These are phyloP conservation scores for Mellilla xanthometata DNA, from an alignment of 2,888 invertebrate genomes.

Conservation along the genomic window DNA sequence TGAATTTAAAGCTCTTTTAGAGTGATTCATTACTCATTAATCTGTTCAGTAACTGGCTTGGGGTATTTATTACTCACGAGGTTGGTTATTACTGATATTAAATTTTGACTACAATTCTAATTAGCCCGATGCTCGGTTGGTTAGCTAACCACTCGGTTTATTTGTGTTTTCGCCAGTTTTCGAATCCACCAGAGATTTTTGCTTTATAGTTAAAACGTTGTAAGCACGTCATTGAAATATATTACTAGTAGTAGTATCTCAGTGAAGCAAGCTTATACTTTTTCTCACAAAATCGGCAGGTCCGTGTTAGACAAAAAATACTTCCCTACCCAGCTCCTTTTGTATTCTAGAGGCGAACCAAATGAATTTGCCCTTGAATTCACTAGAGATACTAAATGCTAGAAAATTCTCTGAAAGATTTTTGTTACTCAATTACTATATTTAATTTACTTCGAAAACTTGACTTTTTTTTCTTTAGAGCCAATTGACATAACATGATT, in stretches of 20 bases:
- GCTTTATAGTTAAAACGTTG: neutral
- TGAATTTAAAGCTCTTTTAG: conserved; percentile 20
- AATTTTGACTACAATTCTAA: too few species aligned
- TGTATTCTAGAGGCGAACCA: conserved; percentile 22
- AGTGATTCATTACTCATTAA: conserved; percentile 20
- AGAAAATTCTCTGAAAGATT: conserved; percentile 20
- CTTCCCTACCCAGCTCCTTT: conserved; percentile 11
- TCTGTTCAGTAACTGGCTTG: conserved; percentile 3
- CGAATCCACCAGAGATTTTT: too few species aligned
- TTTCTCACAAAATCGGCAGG: conserved; percentile 4
- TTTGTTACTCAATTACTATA: conserved; percentile 9
- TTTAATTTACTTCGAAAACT: too few species aligned
- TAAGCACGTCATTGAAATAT: too few species aligned
- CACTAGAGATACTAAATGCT: conserved; percentile 25
- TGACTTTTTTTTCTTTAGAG: too few species aligned
- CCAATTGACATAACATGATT: too few species aligned
- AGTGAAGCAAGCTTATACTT: neutral
- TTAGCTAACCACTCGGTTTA: too few species aligned
- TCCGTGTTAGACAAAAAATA: conserved; percentile 4
- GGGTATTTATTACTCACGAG: too few species aligned
- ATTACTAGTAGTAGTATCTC: too few species aligned
- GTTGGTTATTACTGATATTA: too few species aligned
- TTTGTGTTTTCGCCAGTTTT: too few species aligned
- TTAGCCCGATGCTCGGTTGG: too few species aligned
- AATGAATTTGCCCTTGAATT: conserved; percentile 28